Evolutionary conservation across 1,140 invertebrate species (phyloP).

Genomic region (Habropoda laboriosa): DNA sequence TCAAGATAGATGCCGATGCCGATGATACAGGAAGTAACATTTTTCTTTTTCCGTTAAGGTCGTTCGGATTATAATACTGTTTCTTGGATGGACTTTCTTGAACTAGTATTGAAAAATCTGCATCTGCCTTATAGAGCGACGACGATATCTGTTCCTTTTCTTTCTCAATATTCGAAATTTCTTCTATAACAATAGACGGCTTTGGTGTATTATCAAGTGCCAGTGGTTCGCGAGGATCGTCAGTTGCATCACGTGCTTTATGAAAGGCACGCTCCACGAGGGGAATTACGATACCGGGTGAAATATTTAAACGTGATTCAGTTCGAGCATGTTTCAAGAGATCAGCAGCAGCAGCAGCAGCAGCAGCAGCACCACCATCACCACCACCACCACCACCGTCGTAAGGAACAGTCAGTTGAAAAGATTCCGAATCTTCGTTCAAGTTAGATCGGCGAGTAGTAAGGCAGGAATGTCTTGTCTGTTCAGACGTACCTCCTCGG

Average conservation of each 20-base stretch:
- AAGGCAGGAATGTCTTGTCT: background rate
- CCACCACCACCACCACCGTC: too few species aligned
- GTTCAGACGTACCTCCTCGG: too few species aligned
- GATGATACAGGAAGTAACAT: background rate
- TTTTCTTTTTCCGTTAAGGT: background rate
- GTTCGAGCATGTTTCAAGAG: background rate
- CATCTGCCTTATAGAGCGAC: background rate
- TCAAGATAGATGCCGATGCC: too few species aligned
- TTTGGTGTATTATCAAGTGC: conserved; percentile 50
- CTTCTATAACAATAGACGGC: conserved; percentile 76
- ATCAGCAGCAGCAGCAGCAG: background rate
- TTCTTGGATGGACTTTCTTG: too few species aligned
- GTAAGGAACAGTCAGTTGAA: background rate
- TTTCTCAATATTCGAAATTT: conserved; percentile 70
- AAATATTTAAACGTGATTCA: background rate
- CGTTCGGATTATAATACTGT: too few species aligned
- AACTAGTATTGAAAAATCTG: background rate
- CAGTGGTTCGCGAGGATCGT: conserved; percentile 59
- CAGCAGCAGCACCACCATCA: background rate
- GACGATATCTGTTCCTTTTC: background rate
- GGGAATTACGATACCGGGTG: background rate
- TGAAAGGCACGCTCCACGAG: background rate
- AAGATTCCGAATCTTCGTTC: background rate
- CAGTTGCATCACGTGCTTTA: background rate
- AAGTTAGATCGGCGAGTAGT: background rate